Evolutionary conservation across 2,113 vertebrate species (phyloP), one percentile per base, ranked within the genome.

Genomic region (Epinephelus cyanopodus): DNA sequence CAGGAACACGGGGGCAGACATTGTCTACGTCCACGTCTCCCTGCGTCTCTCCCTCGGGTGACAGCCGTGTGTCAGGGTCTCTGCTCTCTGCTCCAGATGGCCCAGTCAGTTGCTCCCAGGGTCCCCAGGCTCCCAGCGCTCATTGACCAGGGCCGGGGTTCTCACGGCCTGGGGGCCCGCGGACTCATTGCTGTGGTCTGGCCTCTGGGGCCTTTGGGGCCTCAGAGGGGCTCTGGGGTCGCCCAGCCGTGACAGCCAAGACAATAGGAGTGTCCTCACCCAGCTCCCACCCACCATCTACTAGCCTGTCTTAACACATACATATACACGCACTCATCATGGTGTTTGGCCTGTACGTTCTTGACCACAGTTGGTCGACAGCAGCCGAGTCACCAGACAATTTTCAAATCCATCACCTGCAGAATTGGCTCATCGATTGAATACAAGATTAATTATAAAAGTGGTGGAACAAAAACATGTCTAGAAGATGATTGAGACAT

Each of bases 91-190:
- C 83, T 92, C 91, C 93, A 94, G 93, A 94, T 94, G 94, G 92
- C 90, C 89, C 86, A 87, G 91, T 74, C 85, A 72, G 86, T 90
- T 87, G 90, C 92, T 90, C 91, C 84, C 85, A 79, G 82, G 90
- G 89, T 90, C 88, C 92, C 90, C 82, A 82, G 88, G 71, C 87
- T 92, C 87, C 83, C 85, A 87, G 74, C 47, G 23, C 81, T 92
- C 92, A 93, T 91, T 94, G 93, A 93, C 92, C 90, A 80, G 76
- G 69, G 72, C 89, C 61, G 74, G 67, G 85, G 94, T 95, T 95
- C 93, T 95, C 94, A 95, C 94, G 94, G 94, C 93, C 94, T 85
- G 92, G 93, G 92, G 86, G 90, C 90, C 86, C 45, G 74, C 12
- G 57, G 84, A 89, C 88, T 90, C 90, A 90, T 90, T 93, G 92